A percentile compares a stretch with the other conserved stretches of the same genome.
Conservation (phyloP, 1,140 invertebrate genomes). For the Drosophila asahinai region DNA sequence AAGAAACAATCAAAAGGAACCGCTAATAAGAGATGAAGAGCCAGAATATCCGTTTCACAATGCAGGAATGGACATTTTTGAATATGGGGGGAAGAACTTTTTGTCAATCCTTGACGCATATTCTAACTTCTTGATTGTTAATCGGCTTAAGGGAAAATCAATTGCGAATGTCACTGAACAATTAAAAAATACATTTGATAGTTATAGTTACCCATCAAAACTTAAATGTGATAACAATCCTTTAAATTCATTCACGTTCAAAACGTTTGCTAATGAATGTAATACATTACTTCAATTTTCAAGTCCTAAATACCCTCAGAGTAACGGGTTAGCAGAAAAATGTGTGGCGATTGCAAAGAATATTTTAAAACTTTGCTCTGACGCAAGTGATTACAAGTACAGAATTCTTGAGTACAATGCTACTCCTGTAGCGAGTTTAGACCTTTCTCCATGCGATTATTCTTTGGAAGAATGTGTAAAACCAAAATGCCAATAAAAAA, state of each 20-base stretch:
- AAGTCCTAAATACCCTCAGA: too few relatives aligned
- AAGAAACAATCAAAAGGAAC: not conserved
- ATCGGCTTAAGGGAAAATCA: not conserved
- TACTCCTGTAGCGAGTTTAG: not conserved
- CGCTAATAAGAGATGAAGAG: not conserved
- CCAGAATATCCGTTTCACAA: not conserved
- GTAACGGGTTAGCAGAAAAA: too few relatives aligned
- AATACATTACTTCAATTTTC: too few relatives aligned
- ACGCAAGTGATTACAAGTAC: too few relatives aligned
- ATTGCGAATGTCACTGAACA: not conserved
- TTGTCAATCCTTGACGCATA: too few relatives aligned
- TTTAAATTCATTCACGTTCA: not conserved
- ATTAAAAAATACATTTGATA: not conserved
- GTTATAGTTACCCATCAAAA: not conserved
- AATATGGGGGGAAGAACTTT: not conserved
- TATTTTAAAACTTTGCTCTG: too few relatives aligned
- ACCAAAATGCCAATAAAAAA: constrained; percentile 1
- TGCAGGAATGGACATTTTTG: too few relatives aligned
- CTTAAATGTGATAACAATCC: too few relatives aligned
- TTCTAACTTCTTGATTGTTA: too few relatives aligned
- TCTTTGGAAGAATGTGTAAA: constrained; percentile 9
- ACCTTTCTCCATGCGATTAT: not conserved
- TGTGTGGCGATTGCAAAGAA: too few relatives aligned
- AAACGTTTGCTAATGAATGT: too few relatives aligned
- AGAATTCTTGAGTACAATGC: not conserved